phyloP scores from a whole-genome alignment of 2,888 invertebrate genomes.

The Temnothorax ravouxi region DNA sequence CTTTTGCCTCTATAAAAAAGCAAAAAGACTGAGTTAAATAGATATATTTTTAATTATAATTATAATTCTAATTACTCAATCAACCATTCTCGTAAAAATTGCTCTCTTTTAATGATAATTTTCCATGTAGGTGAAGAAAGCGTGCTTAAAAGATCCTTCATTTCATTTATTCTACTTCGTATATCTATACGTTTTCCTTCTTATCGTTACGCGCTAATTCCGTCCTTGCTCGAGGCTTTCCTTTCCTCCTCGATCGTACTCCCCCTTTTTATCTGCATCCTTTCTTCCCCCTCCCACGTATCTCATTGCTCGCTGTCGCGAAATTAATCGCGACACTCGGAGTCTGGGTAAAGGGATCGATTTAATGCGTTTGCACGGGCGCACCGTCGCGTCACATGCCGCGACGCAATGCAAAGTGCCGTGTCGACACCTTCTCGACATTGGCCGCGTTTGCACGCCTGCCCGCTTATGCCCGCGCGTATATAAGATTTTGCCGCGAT shows the following conservation, averaged over 20 bases:
- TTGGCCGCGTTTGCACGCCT: constrained; percentile 48
- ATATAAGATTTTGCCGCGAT: constrained; percentile 32
- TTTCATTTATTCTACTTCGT: background rate
- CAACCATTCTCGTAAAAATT: background rate
- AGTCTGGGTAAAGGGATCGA: constrained; percentile 36
- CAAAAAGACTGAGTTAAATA: background rate
- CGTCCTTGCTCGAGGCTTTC: constrained; percentile 12
- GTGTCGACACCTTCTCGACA: constrained; percentile 51
- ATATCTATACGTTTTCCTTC: constrained; percentile 1
- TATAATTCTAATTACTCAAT: background rate
- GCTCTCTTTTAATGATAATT: background rate
- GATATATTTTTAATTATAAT: background rate
- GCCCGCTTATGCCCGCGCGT: constrained; percentile 20
- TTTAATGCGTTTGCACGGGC: constrained; percentile 41
- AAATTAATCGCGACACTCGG: constrained; percentile 30
- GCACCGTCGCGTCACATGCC: constrained; percentile 21
- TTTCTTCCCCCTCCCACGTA: background rate
- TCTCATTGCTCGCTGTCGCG: constrained; percentile 30
- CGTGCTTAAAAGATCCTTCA: background rate
- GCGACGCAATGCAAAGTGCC: constrained; percentile 21
- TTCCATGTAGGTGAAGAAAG: background rate
- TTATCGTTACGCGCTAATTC: constrained; percentile 19
- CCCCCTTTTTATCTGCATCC: constrained; percentile 23
- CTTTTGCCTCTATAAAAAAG: background rate
- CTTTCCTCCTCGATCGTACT: constrained; percentile 19